Conservation (phyloP, 1,140 invertebrate species). For the Drosophila bipectinata region DNA sequence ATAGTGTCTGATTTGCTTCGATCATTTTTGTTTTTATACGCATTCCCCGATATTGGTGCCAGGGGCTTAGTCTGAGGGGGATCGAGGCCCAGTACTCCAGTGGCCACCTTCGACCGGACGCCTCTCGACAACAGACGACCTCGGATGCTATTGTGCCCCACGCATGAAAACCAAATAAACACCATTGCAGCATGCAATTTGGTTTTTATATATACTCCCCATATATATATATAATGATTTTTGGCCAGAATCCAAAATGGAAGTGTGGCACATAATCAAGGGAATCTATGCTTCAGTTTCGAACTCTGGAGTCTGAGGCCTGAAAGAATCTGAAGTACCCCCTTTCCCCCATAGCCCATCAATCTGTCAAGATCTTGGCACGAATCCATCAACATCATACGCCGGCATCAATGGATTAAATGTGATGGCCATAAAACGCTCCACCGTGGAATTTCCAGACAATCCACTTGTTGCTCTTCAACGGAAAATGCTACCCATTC, state of each 20-base stretch:
- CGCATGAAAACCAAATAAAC: constrained; percentile 33
- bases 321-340: too few species aligned
- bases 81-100: neutral
- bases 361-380: constrained; percentile 40
- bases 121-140: constrained; percentile 8
- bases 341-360: neutral
- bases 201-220: neutral
- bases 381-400: constrained; percentile 22
- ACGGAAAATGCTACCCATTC: neutral
- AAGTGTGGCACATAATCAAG: constrained; percentile 14
- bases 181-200: constrained; percentile 27
- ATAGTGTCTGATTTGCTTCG: neutral
- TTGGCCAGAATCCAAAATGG: constrained; percentile 11
- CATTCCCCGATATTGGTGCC: constrained; percentile 10
- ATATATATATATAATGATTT: neutral
- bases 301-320: neutral
- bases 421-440: constrained; percentile 24
- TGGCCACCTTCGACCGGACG: neutral
- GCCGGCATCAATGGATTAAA: neutral
- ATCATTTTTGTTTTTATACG: constrained; percentile 9
- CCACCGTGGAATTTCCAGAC: constrained; percentile 23
- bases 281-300: neutral
- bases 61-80: neutral
- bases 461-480: constrained; percentile 33
- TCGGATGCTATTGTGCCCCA: constrained; percentile 19